Conservation (phyloP, 2,797 vertebrate species). For the Rallus crepitans region DNA sequence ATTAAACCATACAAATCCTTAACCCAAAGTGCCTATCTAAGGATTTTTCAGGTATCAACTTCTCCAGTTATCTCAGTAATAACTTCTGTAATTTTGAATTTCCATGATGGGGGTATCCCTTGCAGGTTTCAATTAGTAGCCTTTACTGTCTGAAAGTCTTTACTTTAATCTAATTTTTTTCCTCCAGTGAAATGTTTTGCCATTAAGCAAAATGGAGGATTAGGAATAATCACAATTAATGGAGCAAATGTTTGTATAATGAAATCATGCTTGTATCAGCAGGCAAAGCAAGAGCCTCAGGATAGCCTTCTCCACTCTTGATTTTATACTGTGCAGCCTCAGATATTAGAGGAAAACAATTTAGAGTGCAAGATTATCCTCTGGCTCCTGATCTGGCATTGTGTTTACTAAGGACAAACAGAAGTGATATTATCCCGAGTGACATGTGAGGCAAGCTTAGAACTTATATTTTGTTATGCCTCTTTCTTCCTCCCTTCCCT, state of each 20-base stretch:
- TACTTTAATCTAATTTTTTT: conserved; percentile 43
- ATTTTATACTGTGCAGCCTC: conserved; percentile 6
- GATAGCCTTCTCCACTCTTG: background rate
- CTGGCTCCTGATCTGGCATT: conserved; percentile 4
- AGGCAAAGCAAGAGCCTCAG: background rate
- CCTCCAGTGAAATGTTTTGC: conserved; percentile 52
- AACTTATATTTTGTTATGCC: background rate
- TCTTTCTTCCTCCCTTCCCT: background rate
- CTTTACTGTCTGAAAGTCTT: conserved; percentile 45
- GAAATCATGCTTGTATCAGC: conserved; percentile 55
- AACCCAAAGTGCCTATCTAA: background rate
- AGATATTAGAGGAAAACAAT: conserved; percentile 30
- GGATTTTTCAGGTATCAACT: background rate
- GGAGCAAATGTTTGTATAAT: conserved; percentile 62
- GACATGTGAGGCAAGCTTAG: background rate
- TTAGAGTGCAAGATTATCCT: conserved; percentile 26
- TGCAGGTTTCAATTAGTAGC: conserved; percentile 59
- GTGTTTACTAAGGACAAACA: conserved; percentile 16
- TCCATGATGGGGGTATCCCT: conserved; percentile 55
- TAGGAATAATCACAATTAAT: conserved; percentile 67
- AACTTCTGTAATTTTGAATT: background rate
- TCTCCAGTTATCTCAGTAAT: background rate
- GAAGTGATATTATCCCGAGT: conserved; percentile 6
- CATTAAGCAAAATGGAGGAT: conserved; percentile 69
- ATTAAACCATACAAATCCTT: background rate